Evolutionary conservation across 2,113 vertebrate species (phyloP).

Genomic region (Cranoglanis bouderius): DNA sequence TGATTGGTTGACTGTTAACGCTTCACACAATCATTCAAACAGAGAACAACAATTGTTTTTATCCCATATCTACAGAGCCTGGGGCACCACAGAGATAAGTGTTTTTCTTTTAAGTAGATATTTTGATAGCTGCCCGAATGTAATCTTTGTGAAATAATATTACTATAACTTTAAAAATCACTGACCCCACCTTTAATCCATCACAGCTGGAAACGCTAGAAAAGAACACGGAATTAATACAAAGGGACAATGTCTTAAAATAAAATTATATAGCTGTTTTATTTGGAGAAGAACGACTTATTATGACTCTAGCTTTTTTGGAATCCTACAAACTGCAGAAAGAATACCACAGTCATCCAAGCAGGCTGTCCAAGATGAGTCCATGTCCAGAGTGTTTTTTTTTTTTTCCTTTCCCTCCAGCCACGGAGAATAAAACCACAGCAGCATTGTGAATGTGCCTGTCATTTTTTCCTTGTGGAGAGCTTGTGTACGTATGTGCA

Average conservation of each 20-base stretch:
- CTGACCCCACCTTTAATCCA: neutral
- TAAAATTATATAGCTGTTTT: neutral
- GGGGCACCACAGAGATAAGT: neutral
- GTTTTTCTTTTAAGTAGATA: neutral
- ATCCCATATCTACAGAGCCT: neutral
- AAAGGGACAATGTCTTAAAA: neutral
- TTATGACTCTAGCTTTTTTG: neutral
- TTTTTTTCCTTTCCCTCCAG: constrained; percentile 24
- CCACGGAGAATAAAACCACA: constrained; percentile 5
- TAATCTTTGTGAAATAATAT: neutral
- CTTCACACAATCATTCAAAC: neutral
- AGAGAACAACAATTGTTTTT: no score
- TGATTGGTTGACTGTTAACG: neutral
- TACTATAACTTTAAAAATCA: neutral
- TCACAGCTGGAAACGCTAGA: neutral
- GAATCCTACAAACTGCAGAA: constrained; percentile 14
- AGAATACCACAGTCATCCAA: constrained; percentile 50
- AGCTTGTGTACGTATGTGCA: constrained; percentile 8
- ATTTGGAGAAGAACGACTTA: neutral
- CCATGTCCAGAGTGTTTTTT: constrained; percentile 35
- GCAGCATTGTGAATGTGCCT: constrained; percentile 4
- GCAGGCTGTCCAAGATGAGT: constrained; percentile 23
- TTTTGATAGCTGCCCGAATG: neutral
- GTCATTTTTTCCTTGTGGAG: constrained; percentile 45
- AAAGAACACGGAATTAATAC: neutral